Evolutionary conservation across 2,888 invertebrate genomes (phyloP).

Genomic region (Cerastis leucographa): DNA sequence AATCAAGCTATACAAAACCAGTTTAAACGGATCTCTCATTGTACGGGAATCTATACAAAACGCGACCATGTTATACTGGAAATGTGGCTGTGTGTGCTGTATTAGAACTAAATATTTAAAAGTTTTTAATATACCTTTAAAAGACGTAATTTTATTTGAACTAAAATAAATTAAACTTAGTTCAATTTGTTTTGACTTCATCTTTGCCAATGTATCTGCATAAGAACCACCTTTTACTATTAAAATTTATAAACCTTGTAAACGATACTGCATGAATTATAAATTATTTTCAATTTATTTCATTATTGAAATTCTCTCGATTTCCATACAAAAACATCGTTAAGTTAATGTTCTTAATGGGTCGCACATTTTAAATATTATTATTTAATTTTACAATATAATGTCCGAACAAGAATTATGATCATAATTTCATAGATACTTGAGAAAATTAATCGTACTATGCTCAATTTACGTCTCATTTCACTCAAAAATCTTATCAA

Average conservation of each 20-base stretch:
- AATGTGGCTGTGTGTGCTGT: too few species aligned
- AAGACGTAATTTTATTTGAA: not conserved
- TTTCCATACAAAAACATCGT: constrained; percentile 43
- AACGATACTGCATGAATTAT: not conserved
- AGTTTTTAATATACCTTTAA: too few species aligned
- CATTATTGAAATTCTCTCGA: constrained; percentile 14
- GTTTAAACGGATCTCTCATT: too few species aligned
- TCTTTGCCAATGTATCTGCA: not conserved
- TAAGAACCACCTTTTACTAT: not conserved
- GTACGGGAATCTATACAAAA: too few species aligned
- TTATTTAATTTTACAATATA: constrained; percentile 25
- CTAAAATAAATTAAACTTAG: not conserved
- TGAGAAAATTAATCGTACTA: constrained; percentile 47
- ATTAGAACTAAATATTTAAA: not conserved
- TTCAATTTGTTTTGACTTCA: not conserved
- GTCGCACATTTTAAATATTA: constrained; percentile 22
- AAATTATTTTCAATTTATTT: constrained; percentile 21
- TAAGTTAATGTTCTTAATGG: constrained; percentile 15
- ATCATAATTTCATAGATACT: constrained; percentile 46
- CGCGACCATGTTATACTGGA: too few species aligned
- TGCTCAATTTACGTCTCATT: constrained; percentile 50
- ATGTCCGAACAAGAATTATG: constrained; percentile 31
- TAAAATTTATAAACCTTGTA: not conserved
- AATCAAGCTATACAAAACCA: too few species aligned
- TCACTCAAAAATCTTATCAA: constrained; percentile 10